phyloP scores from a whole-genome alignment of 30 jellyfish, hydroid and myxozoan genomes.

The Catostylus mosaicus region DNA sequence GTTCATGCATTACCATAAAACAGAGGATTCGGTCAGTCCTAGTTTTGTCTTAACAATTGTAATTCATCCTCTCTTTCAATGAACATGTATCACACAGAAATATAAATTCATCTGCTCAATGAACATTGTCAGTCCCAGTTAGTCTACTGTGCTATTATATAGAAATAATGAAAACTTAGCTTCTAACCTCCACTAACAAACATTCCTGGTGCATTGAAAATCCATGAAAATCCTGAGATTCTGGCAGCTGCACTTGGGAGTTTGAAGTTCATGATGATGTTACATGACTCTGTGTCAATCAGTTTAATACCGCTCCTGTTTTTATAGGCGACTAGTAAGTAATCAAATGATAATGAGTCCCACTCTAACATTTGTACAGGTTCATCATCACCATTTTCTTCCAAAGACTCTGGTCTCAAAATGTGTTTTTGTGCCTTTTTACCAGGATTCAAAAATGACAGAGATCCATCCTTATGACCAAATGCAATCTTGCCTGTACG shows the following conservation, averaged over 20 bases:
- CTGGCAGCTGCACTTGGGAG: slow-evolving; percentile 84
- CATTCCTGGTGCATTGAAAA: slow-evolving; percentile 83
- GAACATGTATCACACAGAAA: too few species aligned
- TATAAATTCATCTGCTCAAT: too few species aligned
- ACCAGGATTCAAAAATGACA: slow-evolving; percentile 65
- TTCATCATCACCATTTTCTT: slow-evolving; percentile 55
- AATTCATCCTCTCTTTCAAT: too few species aligned
- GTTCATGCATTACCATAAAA: too few species aligned
- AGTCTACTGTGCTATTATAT: neutral
- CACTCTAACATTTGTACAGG: slow-evolving; percentile 71
- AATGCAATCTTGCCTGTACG: slow-evolving; percentile 51
- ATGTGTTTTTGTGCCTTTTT: slow-evolving; percentile 69
- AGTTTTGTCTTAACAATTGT: too few species aligned
- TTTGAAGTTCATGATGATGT: slow-evolving; percentile 48
- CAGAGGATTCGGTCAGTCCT: too few species aligned
- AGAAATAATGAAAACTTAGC: too few species aligned
- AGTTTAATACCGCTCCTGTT: slow-evolving; percentile 63
- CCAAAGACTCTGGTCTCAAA: slow-evolving; percentile 34
- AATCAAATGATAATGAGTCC: slow-evolving; percentile 80
- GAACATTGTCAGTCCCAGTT: too few species aligned
- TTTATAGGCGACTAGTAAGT: slow-evolving; percentile 56
- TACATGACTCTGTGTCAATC: slow-evolving; percentile 64
- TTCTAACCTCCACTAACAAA: slow-evolving; percentile 82
- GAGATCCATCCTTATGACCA: slow-evolving; percentile 84
- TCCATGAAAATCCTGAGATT: slow-evolving; percentile 73